Percentiles rank a stretch among this genome's conserved stretches.
These are phyloP conservation scores for Marmota monax DNA, from an alignment of 2,113 vertebrate genomes.

Conservation along the genomic window DNA sequence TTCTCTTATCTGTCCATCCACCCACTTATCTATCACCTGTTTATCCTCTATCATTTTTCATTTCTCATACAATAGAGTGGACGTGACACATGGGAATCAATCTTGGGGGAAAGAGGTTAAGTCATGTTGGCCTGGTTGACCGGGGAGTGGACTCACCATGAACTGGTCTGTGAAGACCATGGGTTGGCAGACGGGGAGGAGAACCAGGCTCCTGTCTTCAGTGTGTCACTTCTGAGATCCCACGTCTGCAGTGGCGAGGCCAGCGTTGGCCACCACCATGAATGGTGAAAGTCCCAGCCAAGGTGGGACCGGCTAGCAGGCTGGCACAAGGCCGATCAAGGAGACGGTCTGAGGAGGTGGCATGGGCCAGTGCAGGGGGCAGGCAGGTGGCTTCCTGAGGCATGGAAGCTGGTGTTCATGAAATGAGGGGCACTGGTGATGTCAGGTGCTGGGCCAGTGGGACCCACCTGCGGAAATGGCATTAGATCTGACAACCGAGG, in stretches of 20 bases:
- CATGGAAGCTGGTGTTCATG: rapidly evolving
- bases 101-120: background rate
- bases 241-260: background rate
- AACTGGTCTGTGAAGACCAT: background rate
- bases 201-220: no score
- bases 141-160: background rate
- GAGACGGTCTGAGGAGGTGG: background rate
- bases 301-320: background rate
- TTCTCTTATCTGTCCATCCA: background rate
- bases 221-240: background rate
- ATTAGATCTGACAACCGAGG: background rate
- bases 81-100: background rate
- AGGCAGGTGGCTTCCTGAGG: background rate
- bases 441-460: no score
- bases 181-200: background rate
- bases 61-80: background rate
- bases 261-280: background rate
- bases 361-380: no score
- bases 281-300: background rate
- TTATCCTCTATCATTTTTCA: background rate
- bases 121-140: background rate
- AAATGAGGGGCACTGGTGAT: background rate
- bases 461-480: background rate
- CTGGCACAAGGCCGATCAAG: no score
- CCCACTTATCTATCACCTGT: background rate